Conservation (phyloP, 2,797 vertebrate species). For the Eupleurogrammus muticus region DNA sequence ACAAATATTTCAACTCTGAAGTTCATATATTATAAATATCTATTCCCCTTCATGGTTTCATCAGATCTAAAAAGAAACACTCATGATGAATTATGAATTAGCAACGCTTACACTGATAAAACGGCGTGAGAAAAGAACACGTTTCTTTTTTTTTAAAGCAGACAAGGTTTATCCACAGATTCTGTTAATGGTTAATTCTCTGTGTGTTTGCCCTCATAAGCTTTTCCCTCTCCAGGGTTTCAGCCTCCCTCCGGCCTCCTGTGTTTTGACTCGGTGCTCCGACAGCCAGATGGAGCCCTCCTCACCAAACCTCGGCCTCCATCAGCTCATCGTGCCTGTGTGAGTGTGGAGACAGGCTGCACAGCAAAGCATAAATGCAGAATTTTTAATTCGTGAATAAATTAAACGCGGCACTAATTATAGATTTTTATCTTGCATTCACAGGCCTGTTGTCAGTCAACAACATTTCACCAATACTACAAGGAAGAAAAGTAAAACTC, state of each 20-base stretch:
- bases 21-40: not conserved
- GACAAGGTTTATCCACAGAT: not conserved
- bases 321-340: constrained; percentile 61
- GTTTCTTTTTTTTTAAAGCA: not conserved
- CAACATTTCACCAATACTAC: constrained; percentile 67
- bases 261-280: constrained; percentile 13
- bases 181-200: not conserved
- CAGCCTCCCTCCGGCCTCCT: not conserved
- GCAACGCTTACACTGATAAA: not conserved
- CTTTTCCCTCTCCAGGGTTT: not conserved
- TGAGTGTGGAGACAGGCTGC: constrained; percentile 47
- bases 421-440: constrained; percentile 38
- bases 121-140: not conserved
- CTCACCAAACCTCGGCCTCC: constrained; percentile 45
- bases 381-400: constrained; percentile 2
- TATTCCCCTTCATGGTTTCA: not conserved
- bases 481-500: constrained; percentile 80
- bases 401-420: not conserved
- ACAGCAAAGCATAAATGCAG: not conserved
- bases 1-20: no score
- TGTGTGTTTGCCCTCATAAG: not conserved
- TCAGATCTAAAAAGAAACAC: not conserved
- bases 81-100: not conserved
- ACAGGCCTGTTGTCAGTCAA: constrained; percentile 72
- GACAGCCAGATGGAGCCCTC: constrained; percentile 61